Percentiles rank a stretch among this genome's conserved stretches.
phyloP scores from a whole-genome alignment of 2,797 vertebrate species.

The Cyprinella venusta region DNA sequence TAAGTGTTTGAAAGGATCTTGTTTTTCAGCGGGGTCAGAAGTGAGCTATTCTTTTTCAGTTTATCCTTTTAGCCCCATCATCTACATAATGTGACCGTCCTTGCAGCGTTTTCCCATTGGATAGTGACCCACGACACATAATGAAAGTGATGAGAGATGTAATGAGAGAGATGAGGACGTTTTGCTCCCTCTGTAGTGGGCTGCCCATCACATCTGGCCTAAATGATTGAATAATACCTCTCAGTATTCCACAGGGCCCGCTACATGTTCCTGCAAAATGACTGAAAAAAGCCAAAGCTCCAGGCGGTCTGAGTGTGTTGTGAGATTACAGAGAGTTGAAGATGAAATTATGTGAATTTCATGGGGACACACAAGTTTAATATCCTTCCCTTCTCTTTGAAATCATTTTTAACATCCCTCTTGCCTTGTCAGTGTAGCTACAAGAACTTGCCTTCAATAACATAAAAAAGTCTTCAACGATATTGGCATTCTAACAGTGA shows the following conservation, averaged over 20 bases:
- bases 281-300: background rate
- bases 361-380: background rate
- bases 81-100: conserved; percentile 46
- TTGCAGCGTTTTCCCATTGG: conserved; percentile 6
- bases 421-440: background rate
- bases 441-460: background rate
- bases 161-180: conserved; percentile 31
- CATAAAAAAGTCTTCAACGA: background rate
- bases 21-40: background rate
- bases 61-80: background rate
- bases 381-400: background rate
- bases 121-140: background rate
- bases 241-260: background rate
- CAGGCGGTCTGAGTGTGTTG: background rate
- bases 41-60: background rate
- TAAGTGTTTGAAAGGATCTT: background rate
- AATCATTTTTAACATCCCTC: background rate
- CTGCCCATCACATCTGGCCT: conserved; percentile 15
- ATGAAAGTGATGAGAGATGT: conserved; percentile 19
- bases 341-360: background rate
- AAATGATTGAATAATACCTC: conserved; percentile 32
- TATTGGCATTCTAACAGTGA: background rate
- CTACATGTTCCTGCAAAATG: background rate
- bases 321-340: background rate
- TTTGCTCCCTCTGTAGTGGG: background rate